Conservation (phyloP, 2,797 vertebrate genomes). For the Remorina albescens region DNA sequence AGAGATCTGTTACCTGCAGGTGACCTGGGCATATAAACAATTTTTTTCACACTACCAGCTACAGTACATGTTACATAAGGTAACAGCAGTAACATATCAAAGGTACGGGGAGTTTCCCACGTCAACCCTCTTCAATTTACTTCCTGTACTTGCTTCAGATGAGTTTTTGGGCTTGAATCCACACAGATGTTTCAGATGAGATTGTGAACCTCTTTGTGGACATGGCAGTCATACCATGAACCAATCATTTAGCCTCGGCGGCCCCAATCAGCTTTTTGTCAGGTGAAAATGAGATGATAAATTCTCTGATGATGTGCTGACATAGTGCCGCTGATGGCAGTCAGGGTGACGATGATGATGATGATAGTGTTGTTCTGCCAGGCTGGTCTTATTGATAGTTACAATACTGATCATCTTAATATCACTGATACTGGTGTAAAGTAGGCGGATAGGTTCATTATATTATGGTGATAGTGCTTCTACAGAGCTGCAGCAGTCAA, state of each 20-base stretch:
- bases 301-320: slow-evolving; percentile 47
- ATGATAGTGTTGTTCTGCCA: slow-evolving; percentile 17
- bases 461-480: slow-evolving; percentile 35
- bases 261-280: slow-evolving; percentile 45
- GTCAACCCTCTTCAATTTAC: slow-evolving; percentile 37
- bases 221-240: slow-evolving; percentile 37
- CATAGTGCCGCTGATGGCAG: slow-evolving; percentile 33
- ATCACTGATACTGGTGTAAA: slow-evolving; percentile 19
- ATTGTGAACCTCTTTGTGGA: slow-evolving; percentile 30
- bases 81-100: slow-evolving; percentile 26
- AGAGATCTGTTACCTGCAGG: neutral
- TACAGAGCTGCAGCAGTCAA: slow-evolving; percentile 45
- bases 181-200: slow-evolving; percentile 29
- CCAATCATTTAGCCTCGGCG: slow-evolving; percentile 45
- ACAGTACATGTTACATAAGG: slow-evolving; percentile 8
- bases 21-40: neutral
- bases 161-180: slow-evolving; percentile 27
- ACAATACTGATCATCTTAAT: slow-evolving; percentile 32
- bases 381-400: slow-evolving; percentile 32
- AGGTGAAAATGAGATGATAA: slow-evolving; percentile 62
- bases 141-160: slow-evolving; percentile 36
- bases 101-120: slow-evolving; percentile 16
- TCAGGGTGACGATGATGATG: slow-evolving; percentile 13
- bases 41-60: neutral
- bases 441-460: slow-evolving; percentile 41